These are phyloP conservation scores for Unio pictorum DNA, from an alignment of 2,888 invertebrate genomes.

Conservation along the genomic window DNA sequence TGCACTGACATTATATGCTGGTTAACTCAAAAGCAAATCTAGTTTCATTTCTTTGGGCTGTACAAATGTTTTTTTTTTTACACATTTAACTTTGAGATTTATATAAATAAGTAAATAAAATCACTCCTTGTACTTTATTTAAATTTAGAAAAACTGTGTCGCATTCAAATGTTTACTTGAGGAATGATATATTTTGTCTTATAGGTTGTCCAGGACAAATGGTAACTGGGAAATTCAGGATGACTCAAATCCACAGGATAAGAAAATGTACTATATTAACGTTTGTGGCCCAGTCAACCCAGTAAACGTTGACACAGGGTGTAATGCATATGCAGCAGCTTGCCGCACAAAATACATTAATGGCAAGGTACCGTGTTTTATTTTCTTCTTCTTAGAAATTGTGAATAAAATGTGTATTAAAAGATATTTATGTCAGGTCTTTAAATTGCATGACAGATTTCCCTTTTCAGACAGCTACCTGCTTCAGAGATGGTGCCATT, in stretches of 20 bases:
- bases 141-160: too few species aligned
- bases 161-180: background rate
- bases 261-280: slow-evolving; percentile 60
- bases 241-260: slow-evolving; percentile 19
- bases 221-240: slow-evolving; percentile 54
- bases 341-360: slow-evolving; percentile 44
- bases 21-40: too few species aligned
- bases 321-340: slow-evolving; percentile 47
- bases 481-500: too few species aligned
- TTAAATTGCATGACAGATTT: too few species aligned
- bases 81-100: background rate
- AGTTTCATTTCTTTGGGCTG: background rate
- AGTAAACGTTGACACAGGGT: slow-evolving; percentile 34
- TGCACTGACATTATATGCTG: too few species aligned
- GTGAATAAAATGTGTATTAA: too few species aligned
- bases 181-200: slow-evolving; percentile 2
- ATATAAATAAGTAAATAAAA: background rate
- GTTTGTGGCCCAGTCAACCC: slow-evolving; percentile 56
- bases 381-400: background rate
- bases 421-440: too few species aligned
- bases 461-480: too few species aligned
- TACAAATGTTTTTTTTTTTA: background rate
- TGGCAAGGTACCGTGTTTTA: slow-evolving; percentile 30
- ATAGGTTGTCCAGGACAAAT: slow-evolving; percentile 44
- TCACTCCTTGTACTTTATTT: too few species aligned